Conservation (phyloP, 2,888 invertebrate species). For the Crioceris asparagi region DNA sequence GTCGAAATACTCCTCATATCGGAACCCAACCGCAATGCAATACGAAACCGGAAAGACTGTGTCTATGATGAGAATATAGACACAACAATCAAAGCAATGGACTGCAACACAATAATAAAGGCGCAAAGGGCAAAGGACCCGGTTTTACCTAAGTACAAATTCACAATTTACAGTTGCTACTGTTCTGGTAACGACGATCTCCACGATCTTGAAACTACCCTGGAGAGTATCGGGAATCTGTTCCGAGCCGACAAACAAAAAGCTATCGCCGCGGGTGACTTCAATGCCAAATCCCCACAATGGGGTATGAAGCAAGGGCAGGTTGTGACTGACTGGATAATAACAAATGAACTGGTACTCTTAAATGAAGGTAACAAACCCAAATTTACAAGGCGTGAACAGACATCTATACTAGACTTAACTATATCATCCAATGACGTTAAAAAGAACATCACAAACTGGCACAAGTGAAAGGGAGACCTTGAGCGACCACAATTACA, state of each 20-base stretch:
- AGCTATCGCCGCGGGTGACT: slow-evolving; percentile 9
- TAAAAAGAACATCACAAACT: neutral
- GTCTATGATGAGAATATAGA: no score
- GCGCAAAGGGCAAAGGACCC: slow-evolving; percentile 8
- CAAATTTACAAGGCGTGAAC: slow-evolving; percentile 7
- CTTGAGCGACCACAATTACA: slow-evolving; percentile 12
- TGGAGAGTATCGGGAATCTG: slow-evolving; percentile 6
- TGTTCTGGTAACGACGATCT: slow-evolving; percentile 10
- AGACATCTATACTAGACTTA: slow-evolving; percentile 9
- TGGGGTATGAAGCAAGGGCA: slow-evolving; percentile 11
- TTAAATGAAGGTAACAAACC: slow-evolving; percentile 9
- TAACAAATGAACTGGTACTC: slow-evolving; percentile 4
- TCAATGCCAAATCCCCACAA: slow-evolving; percentile 12
- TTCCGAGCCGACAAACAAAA: slow-evolving; percentile 1
- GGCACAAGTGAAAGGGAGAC: slow-evolving; percentile 8
- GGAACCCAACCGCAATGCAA: no score
- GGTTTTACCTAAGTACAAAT: slow-evolving; percentile 2
- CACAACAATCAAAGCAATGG: slow-evolving; percentile 10
- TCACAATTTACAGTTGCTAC: slow-evolving; percentile 6
- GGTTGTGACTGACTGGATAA: slow-evolving; percentile 10
- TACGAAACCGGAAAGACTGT: no score
- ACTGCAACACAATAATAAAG: slow-evolving; percentile 7
- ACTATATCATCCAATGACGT: slow-evolving; percentile 4
- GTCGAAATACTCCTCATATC: no score
- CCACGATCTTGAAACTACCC: slow-evolving; percentile 6